Conservation (phyloP, 53 echinoderm and acorn worm genomes). For the Patiria pectinifera region DNA sequence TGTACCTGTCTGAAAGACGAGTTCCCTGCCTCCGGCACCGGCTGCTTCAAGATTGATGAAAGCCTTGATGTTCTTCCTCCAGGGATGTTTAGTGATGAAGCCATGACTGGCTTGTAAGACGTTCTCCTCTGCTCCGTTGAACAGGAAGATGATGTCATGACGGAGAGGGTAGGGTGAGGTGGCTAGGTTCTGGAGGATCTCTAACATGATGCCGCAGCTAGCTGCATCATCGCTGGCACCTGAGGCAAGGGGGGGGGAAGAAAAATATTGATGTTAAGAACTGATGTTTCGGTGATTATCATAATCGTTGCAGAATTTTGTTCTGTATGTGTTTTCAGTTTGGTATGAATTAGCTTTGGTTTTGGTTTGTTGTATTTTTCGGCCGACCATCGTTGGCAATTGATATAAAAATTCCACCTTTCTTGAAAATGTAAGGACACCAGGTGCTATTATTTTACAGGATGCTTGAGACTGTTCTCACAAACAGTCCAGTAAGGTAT, state of each 20-base stretch:
- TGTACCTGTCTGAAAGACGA: constrained; percentile 74
- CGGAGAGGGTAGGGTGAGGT: constrained; percentile 32
- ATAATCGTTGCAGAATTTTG: neutral
- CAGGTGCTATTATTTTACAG: too few relatives aligned
- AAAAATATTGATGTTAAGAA: too few relatives aligned
- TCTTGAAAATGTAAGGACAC: too few relatives aligned
- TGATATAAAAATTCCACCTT: too few relatives aligned
- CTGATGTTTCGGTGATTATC: neutral
- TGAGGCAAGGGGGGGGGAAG: neutral
- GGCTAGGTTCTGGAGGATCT: constrained; percentile 65
- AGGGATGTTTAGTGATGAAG: constrained; percentile 72
- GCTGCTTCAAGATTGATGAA: constrained; percentile 74
- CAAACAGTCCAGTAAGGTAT: too few relatives aligned
- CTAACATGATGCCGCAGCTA: constrained; percentile 71
- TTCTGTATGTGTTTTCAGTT: neutral
- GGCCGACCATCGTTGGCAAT: too few relatives aligned
- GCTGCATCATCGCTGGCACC: constrained; percentile 77
- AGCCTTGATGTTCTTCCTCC: constrained; percentile 68
- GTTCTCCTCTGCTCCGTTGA: constrained; percentile 80
- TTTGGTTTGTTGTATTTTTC: too few relatives aligned
- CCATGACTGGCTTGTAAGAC: constrained; percentile 69
- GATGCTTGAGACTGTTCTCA: too few relatives aligned
- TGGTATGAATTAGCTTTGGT: too few relatives aligned
- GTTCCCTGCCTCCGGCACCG: constrained; percentile 72
- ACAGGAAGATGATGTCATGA: constrained; percentile 69